phyloP scores from a whole-genome alignment of 2,113 vertebrate species.

The Cynopterus brachyotis region DNA sequence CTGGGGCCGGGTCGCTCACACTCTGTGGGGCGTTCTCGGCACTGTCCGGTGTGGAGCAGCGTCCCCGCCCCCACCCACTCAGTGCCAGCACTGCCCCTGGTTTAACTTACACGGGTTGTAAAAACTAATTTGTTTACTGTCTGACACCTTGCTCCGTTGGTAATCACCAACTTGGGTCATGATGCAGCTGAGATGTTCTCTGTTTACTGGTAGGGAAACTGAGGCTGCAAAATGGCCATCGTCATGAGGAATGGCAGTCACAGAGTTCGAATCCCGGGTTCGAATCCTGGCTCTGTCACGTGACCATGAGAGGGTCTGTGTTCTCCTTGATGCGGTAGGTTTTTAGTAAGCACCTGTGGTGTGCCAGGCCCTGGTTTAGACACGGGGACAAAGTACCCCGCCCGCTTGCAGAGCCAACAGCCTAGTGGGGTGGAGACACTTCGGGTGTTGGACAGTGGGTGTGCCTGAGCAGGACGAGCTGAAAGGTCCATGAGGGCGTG shows the following conservation, averaged over 20 bases:
- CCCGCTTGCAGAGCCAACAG: rapidly evolving
- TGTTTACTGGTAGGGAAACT: not conserved
- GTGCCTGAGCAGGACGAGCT: rapidly evolving
- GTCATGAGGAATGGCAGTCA: not conserved
- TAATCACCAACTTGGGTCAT: not conserved
- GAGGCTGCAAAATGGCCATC: not conserved
- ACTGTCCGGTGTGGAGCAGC: not conserved
- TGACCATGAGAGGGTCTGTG: not conserved
- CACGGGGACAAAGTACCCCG: not conserved
- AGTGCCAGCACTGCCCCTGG: not conserved
- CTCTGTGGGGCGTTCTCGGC: not conserved
- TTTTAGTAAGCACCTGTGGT: not conserved
- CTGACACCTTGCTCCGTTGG: too few species aligned
- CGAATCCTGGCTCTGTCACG: not conserved
- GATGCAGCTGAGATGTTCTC: not conserved
- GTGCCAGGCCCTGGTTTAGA: not conserved
- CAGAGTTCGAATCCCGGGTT: not conserved
- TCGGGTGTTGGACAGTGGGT: not conserved
- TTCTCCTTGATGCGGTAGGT: not conserved
- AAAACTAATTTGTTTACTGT: too few species aligned
- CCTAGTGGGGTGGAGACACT: not conserved
- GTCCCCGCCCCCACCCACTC: not conserved
- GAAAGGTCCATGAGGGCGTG: too few species aligned
- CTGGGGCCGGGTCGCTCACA: rapidly evolving
- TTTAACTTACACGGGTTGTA: not conserved